A percentile compares a stretch with the other conserved stretches of the same genome.
These are phyloP conservation scores for Iselma pallidipennis DNA, from an alignment of 2,888 invertebrate genomes.

Conservation along the genomic window DNA sequence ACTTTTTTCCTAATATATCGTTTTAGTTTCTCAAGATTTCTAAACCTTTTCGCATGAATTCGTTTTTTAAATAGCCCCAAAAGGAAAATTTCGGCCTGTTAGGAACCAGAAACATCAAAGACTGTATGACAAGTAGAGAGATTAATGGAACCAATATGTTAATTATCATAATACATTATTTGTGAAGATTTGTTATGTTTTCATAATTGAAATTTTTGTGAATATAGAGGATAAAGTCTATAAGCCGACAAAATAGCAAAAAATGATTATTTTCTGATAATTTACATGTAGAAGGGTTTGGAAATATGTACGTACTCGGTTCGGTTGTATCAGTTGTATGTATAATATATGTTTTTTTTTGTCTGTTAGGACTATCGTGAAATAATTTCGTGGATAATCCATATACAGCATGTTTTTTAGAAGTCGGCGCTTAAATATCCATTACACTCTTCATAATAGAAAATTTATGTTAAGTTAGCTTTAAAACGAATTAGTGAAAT, in stretches of 20 bases:
- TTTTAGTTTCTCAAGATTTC: background rate
- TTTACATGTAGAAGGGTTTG: background rate
- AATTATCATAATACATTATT: too few species aligned
- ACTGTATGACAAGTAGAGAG: background rate
- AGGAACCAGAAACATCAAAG: background rate
- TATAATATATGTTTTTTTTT: conserved; percentile 2
- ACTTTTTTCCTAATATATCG: background rate
- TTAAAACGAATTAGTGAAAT: conserved; percentile 27
- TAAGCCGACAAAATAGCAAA: background rate
- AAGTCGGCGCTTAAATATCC: conserved; percentile 25
- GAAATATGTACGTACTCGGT: too few species aligned
- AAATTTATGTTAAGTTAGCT: conserved; percentile 25
- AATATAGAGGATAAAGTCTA: too few species aligned
- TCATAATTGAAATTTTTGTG: too few species aligned
- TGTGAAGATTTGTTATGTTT: too few species aligned
- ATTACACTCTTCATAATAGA: conserved; percentile 21
- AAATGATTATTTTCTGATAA: background rate
- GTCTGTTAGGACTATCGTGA: conserved; percentile 14
- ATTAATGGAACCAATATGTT: too few species aligned
- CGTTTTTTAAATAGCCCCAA: background rate
- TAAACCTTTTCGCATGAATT: background rate
- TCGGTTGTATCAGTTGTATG: too few species aligned
- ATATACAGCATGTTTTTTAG: conserved; percentile 13
- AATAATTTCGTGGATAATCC: conserved; percentile 24
- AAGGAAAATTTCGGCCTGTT: background rate